These are phyloP conservation scores for Mnemiopsis leidyi DNA, from an alignment of 37 sponge, comb jelly and placozoan genomes.

Conservation along the genomic window DNA sequence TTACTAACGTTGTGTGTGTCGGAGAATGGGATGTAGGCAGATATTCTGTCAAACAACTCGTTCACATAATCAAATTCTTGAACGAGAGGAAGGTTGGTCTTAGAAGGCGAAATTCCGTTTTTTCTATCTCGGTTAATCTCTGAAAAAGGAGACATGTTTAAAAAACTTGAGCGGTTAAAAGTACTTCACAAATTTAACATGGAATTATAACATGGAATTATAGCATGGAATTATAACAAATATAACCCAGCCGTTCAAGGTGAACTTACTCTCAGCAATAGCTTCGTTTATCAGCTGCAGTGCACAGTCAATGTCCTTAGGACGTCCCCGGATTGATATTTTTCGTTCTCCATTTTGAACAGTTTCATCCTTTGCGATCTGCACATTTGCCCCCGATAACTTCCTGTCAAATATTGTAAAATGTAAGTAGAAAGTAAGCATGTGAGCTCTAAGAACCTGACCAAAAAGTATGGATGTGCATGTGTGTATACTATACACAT, in stretches of 20 bases:
- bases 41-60: slow-evolving; percentile 29
- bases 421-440: too few relatives aligned
- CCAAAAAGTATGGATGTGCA: too few relatives aligned
- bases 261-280: neutral
- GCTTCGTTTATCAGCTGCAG: slow-evolving; percentile 40
- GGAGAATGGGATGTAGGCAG: neutral
- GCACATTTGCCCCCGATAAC: slow-evolving; percentile 4
- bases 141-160: neutral
- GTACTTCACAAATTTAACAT: too few relatives aligned
- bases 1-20: slow-evolving; percentile 16
- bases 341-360: slow-evolving; percentile 39
- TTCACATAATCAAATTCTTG: slow-evolving; percentile 27
- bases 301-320: neutral
- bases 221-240: too few relatives aligned
- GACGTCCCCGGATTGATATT: neutral
- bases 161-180: too few relatives aligned
- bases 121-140: neutral
- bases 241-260: too few relatives aligned
- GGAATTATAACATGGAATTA: too few relatives aligned
- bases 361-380: slow-evolving; percentile 29
- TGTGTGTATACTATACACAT: too few relatives aligned
- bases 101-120: neutral
- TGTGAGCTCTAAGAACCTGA: too few relatives aligned
- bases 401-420: too few relatives aligned
- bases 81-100: neutral